Conservation (phyloP, 2,797 vertebrate genomes). For the Liasis olivaceus region DNA sequence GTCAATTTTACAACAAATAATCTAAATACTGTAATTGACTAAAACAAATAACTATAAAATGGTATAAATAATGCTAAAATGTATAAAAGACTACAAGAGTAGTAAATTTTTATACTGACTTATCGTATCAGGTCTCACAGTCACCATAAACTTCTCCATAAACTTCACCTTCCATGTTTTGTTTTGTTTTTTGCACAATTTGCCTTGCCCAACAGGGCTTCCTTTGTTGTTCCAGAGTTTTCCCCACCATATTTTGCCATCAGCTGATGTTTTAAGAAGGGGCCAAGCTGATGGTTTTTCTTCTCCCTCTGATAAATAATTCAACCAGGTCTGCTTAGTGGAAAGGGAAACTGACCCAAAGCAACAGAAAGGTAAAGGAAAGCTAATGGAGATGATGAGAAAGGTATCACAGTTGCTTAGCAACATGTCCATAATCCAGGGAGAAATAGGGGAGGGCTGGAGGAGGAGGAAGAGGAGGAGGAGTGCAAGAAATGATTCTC, state of each 20-base stretch:
- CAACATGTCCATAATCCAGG: not conserved
- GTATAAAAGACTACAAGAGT: too few relatives aligned
- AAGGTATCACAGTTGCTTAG: conserved; percentile 1
- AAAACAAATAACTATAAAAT: too few relatives aligned
- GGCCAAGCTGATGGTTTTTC: not conserved
- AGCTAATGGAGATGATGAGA: not conserved
- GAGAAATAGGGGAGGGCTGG: conserved; percentile 6
- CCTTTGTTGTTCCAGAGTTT: not conserved
- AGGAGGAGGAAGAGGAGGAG: accelerated
- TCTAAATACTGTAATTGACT: too few relatives aligned
- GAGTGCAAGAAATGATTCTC: conserved; percentile 27
- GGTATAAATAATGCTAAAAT: too few relatives aligned
- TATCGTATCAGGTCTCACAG: not conserved
- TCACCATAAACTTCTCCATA: not conserved
- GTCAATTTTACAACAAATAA: too few relatives aligned
- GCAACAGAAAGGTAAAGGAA: conserved; percentile 16
- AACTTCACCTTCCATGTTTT: too few relatives aligned
- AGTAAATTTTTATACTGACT: too few relatives aligned
- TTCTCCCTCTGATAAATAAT: conserved; percentile 34
- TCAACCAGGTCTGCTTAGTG: not conserved
- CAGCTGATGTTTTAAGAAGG: not conserved
- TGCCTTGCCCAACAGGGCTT: not conserved
- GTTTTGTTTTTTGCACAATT: not conserved
- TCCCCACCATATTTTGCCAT: not conserved
- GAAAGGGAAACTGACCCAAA: not conserved